These are phyloP conservation scores for Nycticebus coucang DNA, from an alignment of 2,113 vertebrate species.

Conservation along the genomic window DNA sequence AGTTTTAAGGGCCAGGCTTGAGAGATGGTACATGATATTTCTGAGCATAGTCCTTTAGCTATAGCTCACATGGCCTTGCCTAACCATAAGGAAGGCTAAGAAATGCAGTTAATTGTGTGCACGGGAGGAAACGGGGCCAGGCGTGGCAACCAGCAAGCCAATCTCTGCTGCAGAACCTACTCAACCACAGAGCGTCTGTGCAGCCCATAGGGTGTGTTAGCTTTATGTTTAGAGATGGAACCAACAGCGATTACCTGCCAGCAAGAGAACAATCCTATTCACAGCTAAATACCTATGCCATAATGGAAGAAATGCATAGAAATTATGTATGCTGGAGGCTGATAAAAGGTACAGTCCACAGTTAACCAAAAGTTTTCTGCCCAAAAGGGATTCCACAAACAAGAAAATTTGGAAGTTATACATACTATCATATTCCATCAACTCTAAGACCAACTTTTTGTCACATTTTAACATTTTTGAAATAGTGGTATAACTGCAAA, in stretches of 20 bases:
- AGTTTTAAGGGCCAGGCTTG: neutral
- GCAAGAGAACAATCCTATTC: neutral
- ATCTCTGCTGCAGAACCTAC: neutral
- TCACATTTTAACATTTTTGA: neutral
- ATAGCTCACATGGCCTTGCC: neutral
- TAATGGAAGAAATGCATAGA: neutral
- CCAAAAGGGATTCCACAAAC: neutral
- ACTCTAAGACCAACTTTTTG: neutral
- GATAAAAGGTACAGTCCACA: neutral
- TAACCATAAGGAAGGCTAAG: neutral
- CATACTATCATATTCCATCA: neutral
- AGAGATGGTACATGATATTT: neutral
- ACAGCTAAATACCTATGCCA: neutral
- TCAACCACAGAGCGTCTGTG: neutral
- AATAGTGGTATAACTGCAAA: neutral
- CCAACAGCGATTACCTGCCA: neutral
- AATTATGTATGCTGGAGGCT: neutral
- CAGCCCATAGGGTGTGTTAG: neutral
- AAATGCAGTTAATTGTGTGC: neutral
- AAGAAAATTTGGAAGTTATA: neutral
- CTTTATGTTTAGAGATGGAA: neutral
- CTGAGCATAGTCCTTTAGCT: neutral
- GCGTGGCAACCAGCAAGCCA: neutral
- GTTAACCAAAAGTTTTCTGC: neutral
- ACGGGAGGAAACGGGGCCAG: neutral